Evolutionary conservation across 2,113 vertebrate genomes (phyloP).

Genomic region (Sturnus vulgaris): DNA sequence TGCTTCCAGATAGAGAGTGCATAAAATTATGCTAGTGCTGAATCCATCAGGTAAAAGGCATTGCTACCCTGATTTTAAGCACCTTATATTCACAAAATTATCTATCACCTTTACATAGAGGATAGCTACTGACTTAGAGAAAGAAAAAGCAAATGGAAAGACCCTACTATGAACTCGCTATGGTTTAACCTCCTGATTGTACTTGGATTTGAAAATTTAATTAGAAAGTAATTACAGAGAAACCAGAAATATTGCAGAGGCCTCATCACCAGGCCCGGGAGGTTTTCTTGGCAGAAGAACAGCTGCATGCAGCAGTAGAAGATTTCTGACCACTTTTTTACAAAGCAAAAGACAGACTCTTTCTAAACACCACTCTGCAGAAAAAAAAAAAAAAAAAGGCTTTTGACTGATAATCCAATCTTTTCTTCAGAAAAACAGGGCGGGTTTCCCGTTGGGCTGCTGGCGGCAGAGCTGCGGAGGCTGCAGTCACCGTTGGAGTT

Average conservation of each 20-base stretch:
- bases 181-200: neutral
- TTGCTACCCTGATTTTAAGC: neutral
- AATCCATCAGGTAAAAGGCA: neutral
- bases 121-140: neutral
- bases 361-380: neutral
- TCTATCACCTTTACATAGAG: neutral
- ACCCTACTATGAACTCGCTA: neutral
- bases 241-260: conserved; percentile 6
- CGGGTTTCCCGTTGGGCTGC: neutral
- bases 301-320: neutral
- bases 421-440: neutral
- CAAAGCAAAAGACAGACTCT: neutral
- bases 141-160: neutral
- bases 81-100: neutral
- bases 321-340: neutral
- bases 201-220: conserved; percentile 11
- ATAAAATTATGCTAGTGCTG: neutral
- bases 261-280: neutral
- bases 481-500: neutral
- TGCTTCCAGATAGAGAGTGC: neutral
- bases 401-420: neutral
- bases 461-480: neutral
- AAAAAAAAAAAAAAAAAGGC: neutral
- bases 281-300: conserved; percentile 19
- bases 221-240: conserved; percentile 38